Conservation (phyloP, 2,888 invertebrate species). For the Drosophila macrospina region DNA sequence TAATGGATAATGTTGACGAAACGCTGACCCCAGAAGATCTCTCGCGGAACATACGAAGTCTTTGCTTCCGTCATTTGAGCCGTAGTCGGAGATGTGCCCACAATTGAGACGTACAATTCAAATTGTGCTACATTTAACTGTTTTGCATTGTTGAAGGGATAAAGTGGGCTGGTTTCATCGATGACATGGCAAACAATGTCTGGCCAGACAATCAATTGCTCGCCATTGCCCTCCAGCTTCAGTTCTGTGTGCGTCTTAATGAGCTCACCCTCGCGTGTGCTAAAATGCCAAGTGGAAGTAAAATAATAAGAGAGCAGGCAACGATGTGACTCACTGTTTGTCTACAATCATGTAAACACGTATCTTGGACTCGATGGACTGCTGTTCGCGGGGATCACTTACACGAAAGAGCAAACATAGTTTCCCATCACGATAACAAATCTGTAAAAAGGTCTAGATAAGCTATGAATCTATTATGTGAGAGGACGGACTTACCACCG, state of each 20-base stretch:
- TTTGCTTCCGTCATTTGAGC: slow-evolving; percentile 90
- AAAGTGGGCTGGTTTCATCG: slow-evolving; percentile 91
- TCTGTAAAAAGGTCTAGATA: slow-evolving; percentile 84
- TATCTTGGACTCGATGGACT: slow-evolving; percentile 92
- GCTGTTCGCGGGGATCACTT: slow-evolving; percentile 91
- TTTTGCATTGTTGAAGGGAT: slow-evolving; percentile 89
- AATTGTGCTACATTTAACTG: slow-evolving; percentile 91
- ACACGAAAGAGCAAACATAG: slow-evolving; percentile 93
- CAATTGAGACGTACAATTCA: slow-evolving; percentile 92
- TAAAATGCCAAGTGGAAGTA: slow-evolving; percentile 39
- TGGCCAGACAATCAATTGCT: slow-evolving; percentile 93
- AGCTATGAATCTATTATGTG: not conserved
- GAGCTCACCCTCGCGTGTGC: slow-evolving; percentile 89
- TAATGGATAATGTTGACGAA: slow-evolving; percentile 90
- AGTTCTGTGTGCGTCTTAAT: slow-evolving; percentile 91
- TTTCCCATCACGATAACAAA: slow-evolving; percentile 92
- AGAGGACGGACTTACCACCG: slow-evolving; percentile 86
- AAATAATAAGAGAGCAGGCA: not conserved
- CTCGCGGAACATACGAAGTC: slow-evolving; percentile 92
- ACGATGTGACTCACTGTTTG: slow-evolving; percentile 71
- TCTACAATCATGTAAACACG: slow-evolving; percentile 87
- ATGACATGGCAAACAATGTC: slow-evolving; percentile 94
- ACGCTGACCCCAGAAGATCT: slow-evolving; percentile 94
- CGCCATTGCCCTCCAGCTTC: slow-evolving; percentile 88
- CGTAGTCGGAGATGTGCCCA: slow-evolving; percentile 92